phyloP scores from a whole-genome alignment of 2,113 vertebrate genomes.

The Coregonus clupeaformis region DNA sequence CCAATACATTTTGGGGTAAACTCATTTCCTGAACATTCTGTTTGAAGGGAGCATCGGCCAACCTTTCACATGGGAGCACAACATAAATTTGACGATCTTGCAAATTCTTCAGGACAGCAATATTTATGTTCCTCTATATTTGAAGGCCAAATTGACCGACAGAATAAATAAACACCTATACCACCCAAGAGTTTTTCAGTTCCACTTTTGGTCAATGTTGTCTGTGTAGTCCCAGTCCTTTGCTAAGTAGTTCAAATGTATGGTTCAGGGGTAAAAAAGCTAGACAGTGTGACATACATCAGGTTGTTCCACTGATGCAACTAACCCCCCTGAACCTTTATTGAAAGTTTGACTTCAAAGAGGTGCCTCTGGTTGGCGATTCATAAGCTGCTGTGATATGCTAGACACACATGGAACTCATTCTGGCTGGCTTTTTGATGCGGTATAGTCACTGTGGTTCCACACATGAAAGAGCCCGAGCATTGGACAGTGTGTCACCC shows the following conservation, averaged over 20 bases:
- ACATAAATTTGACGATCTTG: neutral
- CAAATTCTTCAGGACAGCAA: neutral
- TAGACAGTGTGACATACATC: constrained; percentile 22
- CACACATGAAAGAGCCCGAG: constrained; percentile 41
- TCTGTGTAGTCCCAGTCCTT: neutral
- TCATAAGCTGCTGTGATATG: constrained; percentile 40
- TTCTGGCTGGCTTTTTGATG: constrained; percentile 24
- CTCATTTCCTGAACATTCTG: constrained; percentile 7
- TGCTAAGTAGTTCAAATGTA: neutral
- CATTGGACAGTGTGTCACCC: constrained; percentile 26
- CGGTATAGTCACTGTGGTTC: constrained; percentile 32
- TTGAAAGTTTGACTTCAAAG: constrained; percentile 47
- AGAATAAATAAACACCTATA: neutral
- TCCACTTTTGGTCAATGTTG: neutral
- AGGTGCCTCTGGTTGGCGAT: constrained; percentile 18
- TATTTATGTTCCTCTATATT: neutral
- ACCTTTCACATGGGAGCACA: neutral
- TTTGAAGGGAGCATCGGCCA: constrained; percentile 5
- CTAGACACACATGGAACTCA: constrained; percentile 53
- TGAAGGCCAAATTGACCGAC: neutral
- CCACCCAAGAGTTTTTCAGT: neutral
- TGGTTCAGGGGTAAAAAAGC: constrained; percentile 11
- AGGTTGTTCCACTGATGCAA: constrained; percentile 5
- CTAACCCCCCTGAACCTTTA: constrained; percentile 17
- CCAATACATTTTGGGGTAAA: constrained; percentile 3